Base-by-base conservation (phyloP, 2,888 invertebrate genomes). In the Lycaena phlaeas region DNA sequence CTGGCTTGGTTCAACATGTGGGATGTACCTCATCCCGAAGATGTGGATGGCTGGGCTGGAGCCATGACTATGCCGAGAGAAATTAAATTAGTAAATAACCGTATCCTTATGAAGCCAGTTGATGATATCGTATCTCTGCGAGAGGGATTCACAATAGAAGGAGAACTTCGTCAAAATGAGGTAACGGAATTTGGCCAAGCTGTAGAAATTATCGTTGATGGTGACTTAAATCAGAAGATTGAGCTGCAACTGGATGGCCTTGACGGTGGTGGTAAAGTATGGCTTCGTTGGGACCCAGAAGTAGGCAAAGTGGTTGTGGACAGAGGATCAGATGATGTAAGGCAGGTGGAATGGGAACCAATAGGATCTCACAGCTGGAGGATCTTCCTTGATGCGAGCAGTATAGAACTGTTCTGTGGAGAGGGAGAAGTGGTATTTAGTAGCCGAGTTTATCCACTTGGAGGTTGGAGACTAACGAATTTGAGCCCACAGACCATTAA, bases 391-490 rank as follows among this genome's bases (percentile, higher is more conserved):
- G 84, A 84, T 41, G 59, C 81, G 2, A 78, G 79, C 50, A 79
- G 81, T 2, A 17, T 84, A 40, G 84, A 84, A 46, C 45, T 81
- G 28, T 84, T 84, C 56, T 82, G 82, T 36, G 82, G 84, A 0
- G 74, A 77, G 46, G 84, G 84, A 0, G 84, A 82, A 41, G 79
- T 74, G 1, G 81, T 82, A 0, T 78, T 84, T 50, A 84, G 82
- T 44, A 66, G 61, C n/a, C 61, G 84, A 38, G 62, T 72, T 1
- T 79, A 59, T 39, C 74, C 78, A 18, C 60, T 69, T 2, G 79
- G 79, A 4, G 64, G 61, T 4, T 81, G 81, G 79, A 56, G 46
- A 10, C 45, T 84, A 1, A 72, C 56, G 0, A 84, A 76, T 62
- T 38, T 61, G 5, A 71, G 77, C 27, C 50, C 58, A 3, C 74